A percentile compares a stretch with the other conserved stretches of the same genome.
phyloP scores from a whole-genome alignment of 2,888 invertebrate genomes.

The Melieria omissa region DNA sequence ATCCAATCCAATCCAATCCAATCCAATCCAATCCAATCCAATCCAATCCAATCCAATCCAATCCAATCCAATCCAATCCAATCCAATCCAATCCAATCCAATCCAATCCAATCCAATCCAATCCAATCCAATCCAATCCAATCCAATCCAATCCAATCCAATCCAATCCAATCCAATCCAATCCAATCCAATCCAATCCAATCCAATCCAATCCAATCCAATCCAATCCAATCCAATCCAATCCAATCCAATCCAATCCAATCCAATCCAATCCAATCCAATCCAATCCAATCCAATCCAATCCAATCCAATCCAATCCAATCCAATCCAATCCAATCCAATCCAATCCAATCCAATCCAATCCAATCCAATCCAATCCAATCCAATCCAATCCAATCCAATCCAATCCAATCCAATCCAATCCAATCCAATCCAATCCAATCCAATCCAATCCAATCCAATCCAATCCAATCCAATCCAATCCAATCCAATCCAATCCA shows the following conservation, averaged over 20 bases:
- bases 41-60: too few relatives aligned
- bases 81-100: not conserved
- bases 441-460: not conserved
- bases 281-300: slow-evolving; percentile 1
- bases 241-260: slow-evolving; percentile 1
- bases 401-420: not conserved
- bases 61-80: too few relatives aligned
- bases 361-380: not conserved
- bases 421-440: not conserved
- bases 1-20: too few relatives aligned
- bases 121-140: slow-evolving; percentile 3
- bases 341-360: not conserved
- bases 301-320: not conserved
- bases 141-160: slow-evolving; percentile 4
- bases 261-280: slow-evolving; percentile 1
- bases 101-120: not conserved
- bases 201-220: not conserved
- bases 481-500: not conserved
- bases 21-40: too few relatives aligned
- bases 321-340: not conserved
- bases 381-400: slow-evolving; percentile 3
- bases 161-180: not conserved
- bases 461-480: not conserved
- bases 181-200: not conserved
- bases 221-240: not conserved